Evolutionary conservation across 1,140 invertebrate genomes (phyloP).

Genomic region (Tribolium madens): DNA sequence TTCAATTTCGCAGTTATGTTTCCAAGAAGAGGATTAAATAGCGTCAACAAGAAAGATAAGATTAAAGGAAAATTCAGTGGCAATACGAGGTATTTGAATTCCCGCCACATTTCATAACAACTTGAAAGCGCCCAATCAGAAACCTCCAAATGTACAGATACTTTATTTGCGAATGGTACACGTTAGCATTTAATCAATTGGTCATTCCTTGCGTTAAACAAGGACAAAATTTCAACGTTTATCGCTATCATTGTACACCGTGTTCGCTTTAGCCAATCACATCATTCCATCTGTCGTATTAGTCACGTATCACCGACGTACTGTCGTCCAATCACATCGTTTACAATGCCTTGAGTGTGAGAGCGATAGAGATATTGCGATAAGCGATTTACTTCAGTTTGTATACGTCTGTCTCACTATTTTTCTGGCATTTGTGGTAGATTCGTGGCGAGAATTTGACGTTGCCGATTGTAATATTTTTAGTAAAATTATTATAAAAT

Average conservation of each 20-base stretch:
- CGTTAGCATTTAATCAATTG: slow-evolving; percentile 39
- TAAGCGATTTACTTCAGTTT: slow-evolving; percentile 2
- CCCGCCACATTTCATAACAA: slow-evolving; percentile 33
- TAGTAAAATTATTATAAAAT: slow-evolving; percentile 57
- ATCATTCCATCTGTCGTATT: slow-evolving; percentile 64
- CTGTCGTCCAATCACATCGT: slow-evolving; percentile 12
- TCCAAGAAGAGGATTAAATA: neutral
- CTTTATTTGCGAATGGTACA: slow-evolving; percentile 44
- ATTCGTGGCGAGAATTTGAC: slow-evolving; percentile 59
- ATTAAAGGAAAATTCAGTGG: neutral
- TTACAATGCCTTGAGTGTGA: neutral
- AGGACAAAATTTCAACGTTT: slow-evolving; percentile 49
- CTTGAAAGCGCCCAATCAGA: slow-evolving; percentile 57
- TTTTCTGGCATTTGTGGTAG: slow-evolving; percentile 60
- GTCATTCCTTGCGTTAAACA: neutral
- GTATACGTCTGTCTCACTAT: slow-evolving; percentile 43
- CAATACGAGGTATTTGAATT: slow-evolving; percentile 50
- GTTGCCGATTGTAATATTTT: slow-evolving; percentile 52
- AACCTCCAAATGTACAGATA: slow-evolving; percentile 60
- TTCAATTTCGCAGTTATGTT: neutral
- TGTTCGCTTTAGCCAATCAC: slow-evolving; percentile 57
- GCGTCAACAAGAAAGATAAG: slow-evolving; percentile 11
- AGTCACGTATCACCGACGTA: slow-evolving; percentile 44
- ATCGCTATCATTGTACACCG: slow-evolving; percentile 8
- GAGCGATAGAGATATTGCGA: neutral